Conservation (phyloP, 2,888 invertebrate species). For the Leptogaster cylindrica region DNA sequence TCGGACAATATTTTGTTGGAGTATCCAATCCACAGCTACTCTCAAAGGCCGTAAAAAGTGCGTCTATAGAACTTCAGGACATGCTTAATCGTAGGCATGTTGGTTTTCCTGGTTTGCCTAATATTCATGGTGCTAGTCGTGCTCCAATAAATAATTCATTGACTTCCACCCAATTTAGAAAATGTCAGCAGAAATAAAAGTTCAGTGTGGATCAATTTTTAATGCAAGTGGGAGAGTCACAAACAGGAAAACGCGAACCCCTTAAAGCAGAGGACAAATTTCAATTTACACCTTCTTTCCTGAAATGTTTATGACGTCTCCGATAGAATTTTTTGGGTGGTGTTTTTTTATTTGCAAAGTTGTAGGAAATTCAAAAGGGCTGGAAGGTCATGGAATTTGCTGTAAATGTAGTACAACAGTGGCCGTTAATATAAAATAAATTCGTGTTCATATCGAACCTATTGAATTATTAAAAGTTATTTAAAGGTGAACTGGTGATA, state of each 20-base stretch:
- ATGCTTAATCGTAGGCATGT: neutral
- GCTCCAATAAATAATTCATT: slow-evolving; percentile 25
- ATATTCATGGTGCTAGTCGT: slow-evolving; percentile 36
- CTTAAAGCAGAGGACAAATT: slow-evolving; percentile 27
- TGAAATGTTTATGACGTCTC: slow-evolving; percentile 36
- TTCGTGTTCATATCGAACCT: too few relatives aligned
- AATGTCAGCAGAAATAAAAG: slow-evolving; percentile 43
- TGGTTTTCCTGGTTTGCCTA: neutral
- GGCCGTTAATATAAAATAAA: too few relatives aligned
- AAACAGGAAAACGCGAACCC: neutral
- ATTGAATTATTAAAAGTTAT: too few relatives aligned
- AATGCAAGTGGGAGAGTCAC: too few relatives aligned
- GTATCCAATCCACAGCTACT: too few relatives aligned
- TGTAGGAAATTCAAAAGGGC: too few relatives aligned
- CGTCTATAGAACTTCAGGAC: neutral
- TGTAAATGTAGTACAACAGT: too few relatives aligned
- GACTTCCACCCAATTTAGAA: slow-evolving; percentile 42
- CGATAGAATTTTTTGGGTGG: slow-evolving; percentile 23
- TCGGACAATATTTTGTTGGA: slow-evolving; percentile 15
- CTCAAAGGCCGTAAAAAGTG: neutral
- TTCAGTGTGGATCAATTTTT: slow-evolving; percentile 38
- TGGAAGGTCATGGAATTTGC: too few relatives aligned
- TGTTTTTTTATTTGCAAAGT: too few relatives aligned
- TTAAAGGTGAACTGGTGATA: too few relatives aligned
- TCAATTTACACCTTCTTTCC: slow-evolving; percentile 35